phyloP scores from a whole-genome alignment of 2,113 vertebrate species.

The Ochotona princeps region DNA sequence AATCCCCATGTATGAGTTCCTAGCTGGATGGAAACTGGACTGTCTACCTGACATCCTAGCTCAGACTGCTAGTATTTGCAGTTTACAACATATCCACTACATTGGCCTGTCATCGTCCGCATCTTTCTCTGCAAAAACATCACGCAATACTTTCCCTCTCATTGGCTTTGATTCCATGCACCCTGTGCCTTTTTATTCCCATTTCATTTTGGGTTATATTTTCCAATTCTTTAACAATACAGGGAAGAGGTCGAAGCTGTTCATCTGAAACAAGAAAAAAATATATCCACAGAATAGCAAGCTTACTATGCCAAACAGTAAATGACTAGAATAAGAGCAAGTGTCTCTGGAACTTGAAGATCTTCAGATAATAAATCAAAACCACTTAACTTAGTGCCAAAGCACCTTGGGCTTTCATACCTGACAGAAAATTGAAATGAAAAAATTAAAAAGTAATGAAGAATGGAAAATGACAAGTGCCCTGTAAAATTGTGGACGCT shows the following conservation, averaged over 20 bases:
- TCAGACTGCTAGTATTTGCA: rapidly evolving
- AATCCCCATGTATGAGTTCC: background rate
- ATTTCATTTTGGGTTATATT: conserved; percentile 65
- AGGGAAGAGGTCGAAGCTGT: conserved; percentile 72
- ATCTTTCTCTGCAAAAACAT: background rate
- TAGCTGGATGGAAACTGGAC: rapidly evolving
- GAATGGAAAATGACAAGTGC: conserved; percentile 31
- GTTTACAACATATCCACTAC: background rate
- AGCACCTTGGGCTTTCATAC: conserved; percentile 82
- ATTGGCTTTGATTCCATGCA: conserved; percentile 53
- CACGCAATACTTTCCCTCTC: background rate
- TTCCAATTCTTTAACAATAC: conserved; percentile 65
- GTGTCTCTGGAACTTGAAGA: conserved; percentile 72
- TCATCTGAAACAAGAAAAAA: conserved; percentile 75
- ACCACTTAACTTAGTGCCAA: conserved; percentile 83
- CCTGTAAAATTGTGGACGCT: conserved; percentile 34
- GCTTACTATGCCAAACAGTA: conserved; percentile 71
- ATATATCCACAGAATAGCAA: conserved; percentile 64
- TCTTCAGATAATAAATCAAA: conserved; percentile 84
- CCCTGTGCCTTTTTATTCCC: background rate
- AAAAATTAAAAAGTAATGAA: conserved; percentile 45
- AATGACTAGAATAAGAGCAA: conserved; percentile 75
- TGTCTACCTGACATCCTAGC: background rate
- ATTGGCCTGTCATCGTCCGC: background rate
- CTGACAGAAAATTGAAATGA: conserved; percentile 73